Evolutionary conservation across 2,888 invertebrate species (phyloP).

Genomic region (Epinotia demarniana): DNA sequence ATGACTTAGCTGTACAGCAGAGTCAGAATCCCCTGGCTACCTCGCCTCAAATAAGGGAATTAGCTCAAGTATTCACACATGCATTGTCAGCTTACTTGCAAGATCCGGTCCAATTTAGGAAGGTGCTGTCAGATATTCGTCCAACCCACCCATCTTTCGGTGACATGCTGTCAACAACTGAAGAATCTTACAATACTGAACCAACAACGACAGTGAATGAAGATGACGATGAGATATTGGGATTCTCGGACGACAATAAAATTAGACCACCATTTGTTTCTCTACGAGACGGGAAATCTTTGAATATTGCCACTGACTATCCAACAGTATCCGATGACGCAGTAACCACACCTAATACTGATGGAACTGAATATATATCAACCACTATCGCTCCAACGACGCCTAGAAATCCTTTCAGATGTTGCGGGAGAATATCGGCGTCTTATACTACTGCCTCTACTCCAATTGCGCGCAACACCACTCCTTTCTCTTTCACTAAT

Average conservation of each 20-base stretch:
- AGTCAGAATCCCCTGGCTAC: constrained; percentile 86
- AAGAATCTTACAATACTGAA: constrained; percentile 78
- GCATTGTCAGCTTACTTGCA: constrained; percentile 92
- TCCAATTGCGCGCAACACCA: constrained; percentile 58
- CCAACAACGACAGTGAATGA: constrained; percentile 86
- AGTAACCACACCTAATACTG: constrained; percentile 59
- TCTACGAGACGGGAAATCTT: constrained; percentile 76
- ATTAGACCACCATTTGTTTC: constrained; percentile 58
- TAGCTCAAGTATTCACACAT: constrained; percentile 93
- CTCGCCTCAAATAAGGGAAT: constrained; percentile 88
- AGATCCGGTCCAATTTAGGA: constrained; percentile 92
- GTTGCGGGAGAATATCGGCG: constrained; percentile 77
- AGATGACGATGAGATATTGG: constrained; percentile 90
- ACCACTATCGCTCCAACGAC: constrained; percentile 64
- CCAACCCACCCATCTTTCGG: constrained; percentile 90
- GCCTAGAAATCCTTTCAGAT: constrained; percentile 69
- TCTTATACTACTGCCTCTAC: constrained; percentile 75
- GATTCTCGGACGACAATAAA: constrained; percentile 88
- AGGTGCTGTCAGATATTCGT: constrained; percentile 89
- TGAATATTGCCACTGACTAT: constrained; percentile 65
- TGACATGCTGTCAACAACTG: constrained; percentile 70
- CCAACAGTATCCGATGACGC: constrained; percentile 58
- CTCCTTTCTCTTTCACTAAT: constrained; percentile 79
- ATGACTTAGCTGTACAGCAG: constrained; percentile 86
- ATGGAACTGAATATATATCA: constrained; percentile 56